These are phyloP conservation scores for Heliothis subflexa DNA, from an alignment of 1,140 invertebrate genomes.

Conservation along the genomic window DNA sequence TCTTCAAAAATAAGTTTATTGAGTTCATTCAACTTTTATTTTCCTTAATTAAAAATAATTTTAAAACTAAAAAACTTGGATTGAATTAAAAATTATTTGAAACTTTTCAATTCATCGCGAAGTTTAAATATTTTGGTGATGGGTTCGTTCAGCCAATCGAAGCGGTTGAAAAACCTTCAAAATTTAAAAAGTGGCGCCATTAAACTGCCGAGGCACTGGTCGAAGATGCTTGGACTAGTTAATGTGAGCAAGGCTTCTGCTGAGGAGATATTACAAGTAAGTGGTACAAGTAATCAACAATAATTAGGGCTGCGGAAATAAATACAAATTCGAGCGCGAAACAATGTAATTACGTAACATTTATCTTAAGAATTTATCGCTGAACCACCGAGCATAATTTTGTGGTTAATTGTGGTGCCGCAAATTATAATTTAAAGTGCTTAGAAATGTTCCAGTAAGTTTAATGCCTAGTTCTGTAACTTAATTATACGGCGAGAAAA, in stretches of 20 bases:
- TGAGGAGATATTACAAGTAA: slow-evolving; percentile 71
- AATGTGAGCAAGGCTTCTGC: slow-evolving; percentile 65
- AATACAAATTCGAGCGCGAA: background rate
- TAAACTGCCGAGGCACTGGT: slow-evolving; percentile 86
- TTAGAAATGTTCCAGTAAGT: slow-evolving; percentile 26
- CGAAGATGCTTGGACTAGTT: slow-evolving; percentile 85
- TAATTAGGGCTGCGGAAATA: too few species aligned
- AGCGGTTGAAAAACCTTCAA: slow-evolving; percentile 61
- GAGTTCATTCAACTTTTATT: background rate
- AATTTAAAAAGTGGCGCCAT: slow-evolving; percentile 79
- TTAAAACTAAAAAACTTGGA: background rate
- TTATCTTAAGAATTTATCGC: background rate
- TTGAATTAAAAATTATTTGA: too few species aligned
- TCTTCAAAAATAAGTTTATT: slow-evolving; percentile 7
- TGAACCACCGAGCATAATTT: background rate
- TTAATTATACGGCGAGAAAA: slow-evolving; percentile 1
- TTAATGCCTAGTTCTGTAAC: background rate
- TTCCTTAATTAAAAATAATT: background rate
- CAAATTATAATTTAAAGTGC: background rate
- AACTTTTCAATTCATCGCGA: background rate
- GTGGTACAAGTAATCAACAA: slow-evolving; percentile 21
- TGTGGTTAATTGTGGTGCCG: background rate
- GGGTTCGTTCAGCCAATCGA: slow-evolving; percentile 58
- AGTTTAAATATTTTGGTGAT: slow-evolving; percentile 48
- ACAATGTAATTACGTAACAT: background rate